Evolutionary conservation across 2,113 vertebrate genomes (phyloP).

Genomic region (Heterotilapia buettikoferi): DNA sequence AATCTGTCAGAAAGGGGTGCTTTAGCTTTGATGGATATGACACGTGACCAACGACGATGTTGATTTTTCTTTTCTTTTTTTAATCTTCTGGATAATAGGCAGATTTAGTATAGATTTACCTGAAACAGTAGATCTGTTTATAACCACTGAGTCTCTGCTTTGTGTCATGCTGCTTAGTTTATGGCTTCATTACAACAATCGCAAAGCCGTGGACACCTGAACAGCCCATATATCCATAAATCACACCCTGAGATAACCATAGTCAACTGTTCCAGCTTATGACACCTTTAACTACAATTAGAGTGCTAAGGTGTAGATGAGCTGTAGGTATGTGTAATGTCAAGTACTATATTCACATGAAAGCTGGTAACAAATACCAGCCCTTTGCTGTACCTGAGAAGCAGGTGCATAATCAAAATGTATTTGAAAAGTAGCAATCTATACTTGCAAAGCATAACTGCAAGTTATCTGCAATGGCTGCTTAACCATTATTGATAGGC

Average conservation of each 20-base stretch:
- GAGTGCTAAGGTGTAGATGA: background rate
- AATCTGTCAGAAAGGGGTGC: conserved; percentile 88
- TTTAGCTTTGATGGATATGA: conserved; percentile 94
- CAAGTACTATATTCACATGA: background rate
- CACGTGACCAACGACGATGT: conserved; percentile 91
- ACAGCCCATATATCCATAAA: conserved; percentile 86
- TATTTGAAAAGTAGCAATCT: background rate
- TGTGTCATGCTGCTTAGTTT: conserved; percentile 93
- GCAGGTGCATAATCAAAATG: background rate
- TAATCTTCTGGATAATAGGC: conserved; percentile 80
- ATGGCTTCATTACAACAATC: conserved; percentile 95
- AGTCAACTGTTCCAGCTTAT: conserved; percentile 48
- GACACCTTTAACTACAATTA: conserved; percentile 35
- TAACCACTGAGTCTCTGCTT: conserved; percentile 85
- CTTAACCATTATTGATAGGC: conserved; percentile 17
- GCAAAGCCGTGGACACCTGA: conserved; percentile 90
- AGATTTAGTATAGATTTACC: conserved; percentile 76
- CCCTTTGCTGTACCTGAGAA: background rate
- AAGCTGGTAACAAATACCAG: background rate
- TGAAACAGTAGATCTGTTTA: conserved; percentile 91
- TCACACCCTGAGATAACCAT: conserved; percentile 79
- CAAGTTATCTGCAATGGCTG: conserved; percentile 3
- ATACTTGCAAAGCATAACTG: conserved; percentile 26
- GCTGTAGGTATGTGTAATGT: background rate
- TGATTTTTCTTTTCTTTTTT: conserved; percentile 79